Evolutionary conservation across 2,113 vertebrate genomes (phyloP), one percentile per base, ranked within the genome.

Genomic region (Megalops atlanticus): DNA sequence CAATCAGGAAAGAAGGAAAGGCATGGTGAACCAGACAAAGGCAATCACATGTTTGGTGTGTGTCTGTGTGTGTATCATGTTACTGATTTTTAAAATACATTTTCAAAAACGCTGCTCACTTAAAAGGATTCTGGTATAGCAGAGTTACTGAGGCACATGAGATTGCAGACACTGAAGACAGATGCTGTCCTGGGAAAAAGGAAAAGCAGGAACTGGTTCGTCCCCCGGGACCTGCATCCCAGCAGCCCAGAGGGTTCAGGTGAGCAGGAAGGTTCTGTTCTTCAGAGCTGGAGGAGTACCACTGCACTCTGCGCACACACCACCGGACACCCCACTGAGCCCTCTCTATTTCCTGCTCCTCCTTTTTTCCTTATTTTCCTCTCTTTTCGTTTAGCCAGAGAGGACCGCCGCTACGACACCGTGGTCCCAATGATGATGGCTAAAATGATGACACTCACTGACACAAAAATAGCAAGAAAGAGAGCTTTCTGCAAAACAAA

Each of bases 401-500:
- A 58, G 1, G n/a, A 18, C 8, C n/a, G 52, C 21, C n/a, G 5
- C 18, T 95, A 93, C 10, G 90, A 88, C 82, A 94, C 80, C 8
- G 91, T 89, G 71, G 90, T 90, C 81, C 93, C 94, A 82, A 97
- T 86, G 89, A 94, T 89, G 93, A 97, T 94, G 88, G 95, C 92
- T 87, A 96, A 87, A 89, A 96, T 91, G 88, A 96, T 86, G 88
- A 96, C 84, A 85, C 91, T 87, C 86, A 94, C 78, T 80, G 76
- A 85, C 81, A 94, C 93, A 91, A 95, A 95, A 80, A 95, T 87
- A 90, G 94, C 90, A 82, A 97, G 88, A 91, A 92, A 93, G 78
- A 95, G 86, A 88, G 88, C 79, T 94, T 96, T 97, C 97, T 99
- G 95, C 40, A 91, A 92, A 84, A 89, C 77, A 86, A 81, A 88